These are phyloP conservation scores for Dicyrtoma fusca DNA, from an alignment of 2,888 invertebrate genomes.

Conservation along the genomic window DNA sequence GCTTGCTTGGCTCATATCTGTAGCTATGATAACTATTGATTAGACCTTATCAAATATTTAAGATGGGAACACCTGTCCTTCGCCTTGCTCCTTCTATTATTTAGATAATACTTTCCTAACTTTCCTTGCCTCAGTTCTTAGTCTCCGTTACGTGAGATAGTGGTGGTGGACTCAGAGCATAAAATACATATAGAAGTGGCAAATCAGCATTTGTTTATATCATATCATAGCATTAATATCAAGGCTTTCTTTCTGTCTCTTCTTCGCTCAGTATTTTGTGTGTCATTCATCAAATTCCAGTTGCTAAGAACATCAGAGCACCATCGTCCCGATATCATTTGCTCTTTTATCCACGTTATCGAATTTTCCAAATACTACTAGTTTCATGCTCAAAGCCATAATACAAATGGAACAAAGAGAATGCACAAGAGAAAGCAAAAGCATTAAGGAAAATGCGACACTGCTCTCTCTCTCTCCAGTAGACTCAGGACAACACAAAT, in stretches of 20 bases:
- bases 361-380: conserved; percentile 3
- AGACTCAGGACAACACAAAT: not conserved
- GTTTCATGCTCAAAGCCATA: conserved; percentile 13
- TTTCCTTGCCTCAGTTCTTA: not conserved
- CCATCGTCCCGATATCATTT: conserved; percentile 17
- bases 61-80: conserved; percentile 44
- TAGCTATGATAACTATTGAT: conserved; percentile 37
- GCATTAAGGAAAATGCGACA: not conserved
- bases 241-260: not conserved
- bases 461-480: too few relatives aligned
- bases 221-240: not conserved
- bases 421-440: not conserved
- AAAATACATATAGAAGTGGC: not conserved
- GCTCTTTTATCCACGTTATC: conserved; percentile 32
- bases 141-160: not conserved
- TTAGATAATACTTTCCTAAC: too few relatives aligned
- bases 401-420: conserved; percentile 5
- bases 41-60: conserved; percentile 47
- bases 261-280: conserved; percentile 14
- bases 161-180: too few relatives aligned
- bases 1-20: too few relatives aligned
- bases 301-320: too few relatives aligned
- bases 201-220: conserved; percentile 29
- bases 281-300: conserved; percentile 39
- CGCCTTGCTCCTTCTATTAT: not conserved